Percentiles rank a stretch among this genome's conserved stretches.
Conservation (phyloP, 2,797 vertebrate genomes). For the Gymnothorax reevesii region DNA sequence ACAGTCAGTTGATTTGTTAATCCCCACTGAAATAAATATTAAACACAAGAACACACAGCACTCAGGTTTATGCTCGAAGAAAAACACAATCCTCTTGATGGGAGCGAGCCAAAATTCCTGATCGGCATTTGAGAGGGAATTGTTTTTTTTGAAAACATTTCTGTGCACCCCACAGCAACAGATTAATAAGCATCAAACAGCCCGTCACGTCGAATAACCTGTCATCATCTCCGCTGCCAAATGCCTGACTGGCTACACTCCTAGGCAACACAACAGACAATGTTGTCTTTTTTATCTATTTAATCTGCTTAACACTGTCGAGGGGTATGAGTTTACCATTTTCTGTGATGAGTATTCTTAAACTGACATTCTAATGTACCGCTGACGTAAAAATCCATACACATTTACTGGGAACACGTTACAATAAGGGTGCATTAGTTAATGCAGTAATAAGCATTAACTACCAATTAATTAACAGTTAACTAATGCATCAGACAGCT, state of each 20-base stretch:
- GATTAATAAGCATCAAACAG: not conserved
- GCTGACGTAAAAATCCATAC: no score
- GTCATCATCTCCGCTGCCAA: not conserved
- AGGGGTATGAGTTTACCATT: no score
- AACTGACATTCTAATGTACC: no score
- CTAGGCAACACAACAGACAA: not conserved
- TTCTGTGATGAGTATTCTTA: no score
- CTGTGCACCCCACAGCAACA: not conserved
- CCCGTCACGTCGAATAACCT: not conserved
- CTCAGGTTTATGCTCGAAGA: not conserved
- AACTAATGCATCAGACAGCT: no score
- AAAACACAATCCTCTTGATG: not conserved
- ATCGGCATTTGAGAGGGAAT: not conserved
- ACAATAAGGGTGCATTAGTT: no score
- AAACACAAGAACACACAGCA: constrained; percentile 7
- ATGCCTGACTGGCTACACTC: not conserved
- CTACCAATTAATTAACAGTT: no score
- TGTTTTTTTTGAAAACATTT: not conserved
- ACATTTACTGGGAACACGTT: no score
- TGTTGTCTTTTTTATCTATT: not conserved
- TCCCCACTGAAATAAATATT: no score
- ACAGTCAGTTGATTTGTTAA: no score
- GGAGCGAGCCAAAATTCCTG: not conserved
- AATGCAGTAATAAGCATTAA: no score
- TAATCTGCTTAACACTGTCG: no score